Base-by-base conservation (phyloP, 2,888 invertebrate species). In the Drosophila putrida region DNA sequence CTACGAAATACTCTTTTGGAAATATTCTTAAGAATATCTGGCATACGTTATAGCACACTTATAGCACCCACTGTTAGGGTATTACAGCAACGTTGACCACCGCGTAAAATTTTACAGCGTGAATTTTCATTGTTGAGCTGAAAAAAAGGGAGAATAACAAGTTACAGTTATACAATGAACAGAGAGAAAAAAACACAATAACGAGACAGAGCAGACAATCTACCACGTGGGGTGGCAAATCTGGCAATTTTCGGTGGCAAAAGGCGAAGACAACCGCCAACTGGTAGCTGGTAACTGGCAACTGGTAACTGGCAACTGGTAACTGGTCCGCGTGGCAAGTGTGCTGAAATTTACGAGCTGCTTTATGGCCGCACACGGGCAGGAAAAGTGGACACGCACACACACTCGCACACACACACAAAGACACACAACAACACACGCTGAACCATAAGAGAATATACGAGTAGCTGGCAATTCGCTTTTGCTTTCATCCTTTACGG, bases 341-440 rank as follows among this genome's bases (percentile, higher is more conserved):
- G 81, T 49, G 65, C 63, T 54, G 66, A 87, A 84, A 84, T 84
- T 82, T 82, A 87, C 87, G 84, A 82, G 82, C 77, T 81, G 87
- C 77, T 82, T 82, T 82, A 82, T 82, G 75, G 75, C 69, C 71
- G 62, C 74, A 61, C 71, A 78, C 43, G 71, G 78, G 58, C 78
- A 71, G 51, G 54, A 71, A 77, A 61, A 59, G 41, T 49, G 59
- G 49, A 50, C 51, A 63, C 51, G n/a, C 20, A 8, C 54, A 15
- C 11, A 39, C 44, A 41, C 15, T 0, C 15, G 28, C 11, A 8
- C 55, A 43, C 31, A 13, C 28, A 43, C 31, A 38, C 35, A 15
- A 4, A n/a, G 15, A 36, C 50, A 61, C 36, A 10, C n/a, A 3
- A 20, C n/a, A 50, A 35, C 50, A 35, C 59, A 10, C 15, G 9